These are phyloP conservation scores for Cephus sareptanus DNA, from an alignment of 2,888 invertebrate species.

Conservation along the genomic window DNA sequence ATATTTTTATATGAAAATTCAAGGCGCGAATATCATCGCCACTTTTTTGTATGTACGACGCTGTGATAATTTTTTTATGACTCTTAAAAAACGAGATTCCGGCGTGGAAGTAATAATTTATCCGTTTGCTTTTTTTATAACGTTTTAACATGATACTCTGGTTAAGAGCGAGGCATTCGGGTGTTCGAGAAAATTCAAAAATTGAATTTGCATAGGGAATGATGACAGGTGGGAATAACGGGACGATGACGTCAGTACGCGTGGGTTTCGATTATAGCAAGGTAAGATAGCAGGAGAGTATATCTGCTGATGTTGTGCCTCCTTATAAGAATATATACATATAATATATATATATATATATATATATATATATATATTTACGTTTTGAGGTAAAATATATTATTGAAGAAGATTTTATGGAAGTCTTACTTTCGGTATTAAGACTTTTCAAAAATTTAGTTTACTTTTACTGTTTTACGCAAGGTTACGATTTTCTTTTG, in stretches of 20 bases:
- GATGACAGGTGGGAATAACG: slow-evolving; percentile 51
- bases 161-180: neutral
- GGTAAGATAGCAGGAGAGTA: slow-evolving; percentile 18
- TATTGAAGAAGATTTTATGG: neutral
- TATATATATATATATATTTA: neutral
- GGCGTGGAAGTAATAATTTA: neutral
- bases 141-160: neutral
- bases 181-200: slow-evolving; percentile 6
- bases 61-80: neutral
- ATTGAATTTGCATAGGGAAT: slow-evolving; percentile 32
- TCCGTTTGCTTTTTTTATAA: neutral
- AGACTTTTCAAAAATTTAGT: too few relatives aligned
- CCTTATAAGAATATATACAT: neutral
- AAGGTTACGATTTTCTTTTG: neutral
- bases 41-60: neutral
- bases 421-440: neutral
- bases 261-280: slow-evolving; percentile 57
- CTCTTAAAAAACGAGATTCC: neutral
- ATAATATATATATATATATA: neutral
- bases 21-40: neutral
- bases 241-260: slow-evolving; percentile 54
- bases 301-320: neutral
- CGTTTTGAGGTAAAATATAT: neutral
- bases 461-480: too few relatives aligned
- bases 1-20: neutral